Conservation (phyloP, 2,797 vertebrate species). For the Sebastes taczanowskii region DNA sequence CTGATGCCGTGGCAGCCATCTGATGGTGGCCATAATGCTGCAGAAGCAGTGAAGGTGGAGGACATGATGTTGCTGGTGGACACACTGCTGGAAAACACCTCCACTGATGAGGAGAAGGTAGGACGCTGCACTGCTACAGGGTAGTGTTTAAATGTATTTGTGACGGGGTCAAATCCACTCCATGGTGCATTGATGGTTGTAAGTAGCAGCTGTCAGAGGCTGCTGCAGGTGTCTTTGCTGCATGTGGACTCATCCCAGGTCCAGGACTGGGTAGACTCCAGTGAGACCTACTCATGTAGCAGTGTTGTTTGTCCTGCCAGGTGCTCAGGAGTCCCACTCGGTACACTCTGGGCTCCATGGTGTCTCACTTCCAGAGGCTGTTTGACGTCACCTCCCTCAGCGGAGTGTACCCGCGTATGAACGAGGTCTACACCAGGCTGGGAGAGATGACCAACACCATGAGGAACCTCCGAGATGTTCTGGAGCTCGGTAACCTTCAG, state of each 20-base stretch:
- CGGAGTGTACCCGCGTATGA: slow-evolving; percentile 91
- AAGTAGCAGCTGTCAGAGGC: too few species aligned
- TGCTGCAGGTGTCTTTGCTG: too few species aligned
- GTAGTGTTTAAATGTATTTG: too few species aligned
- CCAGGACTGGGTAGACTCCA: too few species aligned
- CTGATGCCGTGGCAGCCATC: slow-evolving; percentile 81
- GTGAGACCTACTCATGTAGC: too few species aligned
- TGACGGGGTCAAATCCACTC: too few species aligned
- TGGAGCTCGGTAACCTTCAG: slow-evolving; percentile 82
- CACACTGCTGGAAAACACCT: slow-evolving; percentile 84
- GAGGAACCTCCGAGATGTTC: slow-evolving; percentile 86
- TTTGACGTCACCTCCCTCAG: slow-evolving; percentile 87
- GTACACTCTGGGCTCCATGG: slow-evolving; percentile 83
- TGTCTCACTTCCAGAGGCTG: slow-evolving; percentile 91
- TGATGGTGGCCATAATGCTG: slow-evolving; percentile 26
- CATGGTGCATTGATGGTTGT: too few species aligned
- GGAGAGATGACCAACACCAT: slow-evolving; percentile 89
- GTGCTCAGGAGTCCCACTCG: slow-evolving; percentile 75
- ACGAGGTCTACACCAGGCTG: slow-evolving; percentile 88
- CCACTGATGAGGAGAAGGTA: slow-evolving; percentile 47
- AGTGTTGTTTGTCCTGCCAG: slow-evolving; percentile 58
- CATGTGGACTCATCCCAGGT: too few species aligned
- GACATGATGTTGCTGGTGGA: slow-evolving; percentile 87
- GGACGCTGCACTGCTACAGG: too few species aligned
- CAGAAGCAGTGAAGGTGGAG: slow-evolving; percentile 76